Conservation (phyloP, 2,113 vertebrate genomes). For the Cricetomys ansorgei region DNA sequence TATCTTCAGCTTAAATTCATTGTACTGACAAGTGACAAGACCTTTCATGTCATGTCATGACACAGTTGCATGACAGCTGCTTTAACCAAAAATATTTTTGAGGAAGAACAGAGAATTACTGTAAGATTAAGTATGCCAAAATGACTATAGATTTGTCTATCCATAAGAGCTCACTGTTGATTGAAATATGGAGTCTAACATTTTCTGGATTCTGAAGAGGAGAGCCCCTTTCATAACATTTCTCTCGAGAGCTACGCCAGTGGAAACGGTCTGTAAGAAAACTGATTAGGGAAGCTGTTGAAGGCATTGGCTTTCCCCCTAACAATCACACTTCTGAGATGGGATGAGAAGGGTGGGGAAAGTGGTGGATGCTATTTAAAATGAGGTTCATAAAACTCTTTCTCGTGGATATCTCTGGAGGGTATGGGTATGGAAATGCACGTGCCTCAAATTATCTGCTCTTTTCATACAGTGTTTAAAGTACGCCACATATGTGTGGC, state of each 20-base stretch:
- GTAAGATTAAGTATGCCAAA: conserved; percentile 34
- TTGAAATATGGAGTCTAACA: not conserved
- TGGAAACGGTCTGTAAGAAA: conserved; percentile 15
- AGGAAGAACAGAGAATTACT: conserved; percentile 49
- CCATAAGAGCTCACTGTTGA: not conserved
- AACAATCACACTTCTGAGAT: conserved; percentile 19
- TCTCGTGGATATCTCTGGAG: not conserved
- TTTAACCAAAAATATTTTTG: conserved; percentile 86
- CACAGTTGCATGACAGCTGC: conserved; percentile 78
- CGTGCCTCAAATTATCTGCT: not conserved
- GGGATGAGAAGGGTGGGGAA: not conserved
- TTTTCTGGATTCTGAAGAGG: conserved; percentile 14
- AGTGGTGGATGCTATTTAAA: not conserved
- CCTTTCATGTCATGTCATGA: too few relatives aligned
- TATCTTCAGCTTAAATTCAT: conserved; percentile 85
- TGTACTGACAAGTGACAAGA: conserved; percentile 86
- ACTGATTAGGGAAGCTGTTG: conserved; percentile 7
- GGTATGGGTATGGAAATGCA: not conserved
- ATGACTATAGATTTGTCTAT: not conserved
- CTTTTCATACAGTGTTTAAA: not conserved
- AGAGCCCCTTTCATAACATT: not conserved
- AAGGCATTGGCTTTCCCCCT: not conserved
- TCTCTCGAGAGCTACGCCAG: not conserved
- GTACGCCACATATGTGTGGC: not conserved
- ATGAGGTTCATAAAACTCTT: not conserved